A percentile compares a stretch with the other conserved stretches of the same genome.
phyloP scores from a whole-genome alignment of 1,140 invertebrate species.

The Zophobas atratus region DNA sequence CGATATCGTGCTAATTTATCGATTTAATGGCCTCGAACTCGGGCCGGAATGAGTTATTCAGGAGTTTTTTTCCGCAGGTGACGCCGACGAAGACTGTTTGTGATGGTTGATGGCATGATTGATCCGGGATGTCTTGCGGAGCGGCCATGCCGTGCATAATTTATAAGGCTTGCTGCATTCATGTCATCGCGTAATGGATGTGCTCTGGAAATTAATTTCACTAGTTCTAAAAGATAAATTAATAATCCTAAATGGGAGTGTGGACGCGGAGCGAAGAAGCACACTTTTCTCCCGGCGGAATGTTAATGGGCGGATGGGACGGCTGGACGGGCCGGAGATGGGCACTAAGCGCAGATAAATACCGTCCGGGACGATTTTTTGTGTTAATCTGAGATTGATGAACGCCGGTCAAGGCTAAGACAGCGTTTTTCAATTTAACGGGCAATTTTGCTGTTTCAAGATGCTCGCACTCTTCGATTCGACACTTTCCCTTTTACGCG shows the following conservation, averaged over 20 bases:
- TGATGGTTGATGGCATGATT: constrained; percentile 4
- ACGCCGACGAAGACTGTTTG: not conserved
- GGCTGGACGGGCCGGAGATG: not conserved
- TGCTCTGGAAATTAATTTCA: constrained; percentile 44
- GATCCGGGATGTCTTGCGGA: not conserved
- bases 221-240: constrained; percentile 41
- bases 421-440: too few relatives aligned
- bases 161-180: constrained; percentile 39
- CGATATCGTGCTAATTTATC: too few relatives aligned
- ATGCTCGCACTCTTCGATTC: too few relatives aligned
- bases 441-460: too few relatives aligned
- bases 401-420: too few relatives aligned
- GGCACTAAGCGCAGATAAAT: not conserved
- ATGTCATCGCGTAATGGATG: constrained; percentile 42
- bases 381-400: too few relatives aligned
- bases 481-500: not conserved
- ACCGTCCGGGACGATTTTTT: too few relatives aligned
- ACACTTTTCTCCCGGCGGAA: constrained; percentile 13
- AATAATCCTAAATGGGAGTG: constrained; percentile 34
- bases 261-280: constrained; percentile 26
- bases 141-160: constrained; percentile 21
- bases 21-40: not conserved
- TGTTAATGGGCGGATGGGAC: constrained; percentile 17
- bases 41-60: constrained; percentile 12
- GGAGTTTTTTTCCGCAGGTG: constrained; percentile 12